Conservation (phyloP, 1,140 invertebrate genomes). For the Nomia melanderi region DNA sequence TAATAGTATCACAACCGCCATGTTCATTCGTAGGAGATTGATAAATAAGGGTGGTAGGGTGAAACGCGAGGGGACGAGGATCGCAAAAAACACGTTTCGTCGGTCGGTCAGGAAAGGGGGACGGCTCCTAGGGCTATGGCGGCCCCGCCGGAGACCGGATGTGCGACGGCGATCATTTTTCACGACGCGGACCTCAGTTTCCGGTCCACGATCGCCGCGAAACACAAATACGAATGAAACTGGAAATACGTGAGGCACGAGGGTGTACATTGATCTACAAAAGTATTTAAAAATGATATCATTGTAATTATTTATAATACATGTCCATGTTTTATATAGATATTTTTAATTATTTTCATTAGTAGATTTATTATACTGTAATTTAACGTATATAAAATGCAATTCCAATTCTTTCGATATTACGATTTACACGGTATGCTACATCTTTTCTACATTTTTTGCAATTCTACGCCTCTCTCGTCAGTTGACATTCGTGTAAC, state of each 20-base stretch:
- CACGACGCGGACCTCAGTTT: constrained; percentile 76
- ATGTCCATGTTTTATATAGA: no score
- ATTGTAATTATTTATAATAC: no score
- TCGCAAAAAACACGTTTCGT: constrained; percentile 40
- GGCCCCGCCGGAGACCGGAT: constrained; percentile 66
- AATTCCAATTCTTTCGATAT: no score
- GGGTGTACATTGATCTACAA: no score
- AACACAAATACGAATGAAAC: constrained; percentile 75
- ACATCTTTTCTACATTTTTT: no score
- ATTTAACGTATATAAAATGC: no score
- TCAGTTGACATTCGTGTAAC: no score
- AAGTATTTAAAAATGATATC: no score
- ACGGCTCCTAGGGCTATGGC: constrained; percentile 6
- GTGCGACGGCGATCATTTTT: constrained; percentile 75
- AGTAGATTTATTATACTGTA: no score
- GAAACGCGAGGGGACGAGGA: constrained; percentile 1
- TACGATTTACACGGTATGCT: no score
- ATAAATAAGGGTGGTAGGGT: constrained; percentile 18
- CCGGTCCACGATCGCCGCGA: constrained; percentile 73
- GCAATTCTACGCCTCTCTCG: no score
- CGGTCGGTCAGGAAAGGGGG: constrained; percentile 22
- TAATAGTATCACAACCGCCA: not conserved
- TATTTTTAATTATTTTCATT: no score
- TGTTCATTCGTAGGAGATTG: not conserved
- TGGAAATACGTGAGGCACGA: constrained; percentile 25